Evolutionary conservation across 2,888 invertebrate species (phyloP), one percentile per base, ranked within the genome.

Genomic region (Drosophila austrosaltans): DNA sequence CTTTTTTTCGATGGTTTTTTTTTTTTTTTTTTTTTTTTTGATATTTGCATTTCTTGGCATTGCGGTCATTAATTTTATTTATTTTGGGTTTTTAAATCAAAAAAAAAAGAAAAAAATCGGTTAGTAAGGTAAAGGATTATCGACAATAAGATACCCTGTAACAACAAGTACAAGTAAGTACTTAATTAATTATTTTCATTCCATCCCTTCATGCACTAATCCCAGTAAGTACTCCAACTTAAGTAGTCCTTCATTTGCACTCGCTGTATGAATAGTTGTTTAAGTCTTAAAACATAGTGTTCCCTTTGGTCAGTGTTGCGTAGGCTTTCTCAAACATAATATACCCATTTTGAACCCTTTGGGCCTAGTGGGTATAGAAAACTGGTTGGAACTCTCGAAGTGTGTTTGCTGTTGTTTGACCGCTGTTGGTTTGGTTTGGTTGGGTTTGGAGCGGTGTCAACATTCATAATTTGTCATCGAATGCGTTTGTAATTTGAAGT

Each of bases 21-120:
- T 42, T 3, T 56, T n/a, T n/a, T n/a, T n/a, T 72, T 66, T 66
- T 44, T 70, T 78, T 74, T 79, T 73, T 72, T 56, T 76, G 80
- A 80, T 84, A 82, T 82, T 82, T 84, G 82, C 82, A 82, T 82
- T 82, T 82, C 77, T 71, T 82, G 82, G 78, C 82, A 82, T 82
- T 84, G 85, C 85, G 84, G 85, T 72, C 80, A 78, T 84, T 82
- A 82, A 78, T 76, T 78, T 72, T 72, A 84, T 82, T 84, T 80
- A 80, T 82, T 78, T 82, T 76, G 76, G 66, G 57, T 78, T 84
- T 81, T 79, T 73, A 71, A 76, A 68, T 62, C 66, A 68, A 84
- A 80, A 84, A 53, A 25, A 25, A 32, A 59, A 5, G 12, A 40
- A 36, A 57, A 60, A 60, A 44, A 42, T 60, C 40, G 3, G 28